Evolutionary conservation across 2,113 vertebrate species (phyloP).

Genomic region (Lontra canadensis): DNA sequence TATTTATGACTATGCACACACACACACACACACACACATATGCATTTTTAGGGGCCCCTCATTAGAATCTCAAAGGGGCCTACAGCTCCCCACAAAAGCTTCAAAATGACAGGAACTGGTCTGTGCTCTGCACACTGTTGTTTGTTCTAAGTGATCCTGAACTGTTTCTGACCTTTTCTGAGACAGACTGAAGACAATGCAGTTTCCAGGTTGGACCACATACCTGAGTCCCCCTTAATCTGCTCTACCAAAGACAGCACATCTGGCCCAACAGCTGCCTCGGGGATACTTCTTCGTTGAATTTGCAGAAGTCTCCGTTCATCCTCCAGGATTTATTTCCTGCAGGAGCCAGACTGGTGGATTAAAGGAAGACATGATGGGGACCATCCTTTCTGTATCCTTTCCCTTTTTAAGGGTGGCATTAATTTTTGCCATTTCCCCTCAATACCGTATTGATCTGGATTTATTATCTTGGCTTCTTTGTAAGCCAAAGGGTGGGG

Average conservation of each 20-base stretch:
- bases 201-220: neutral
- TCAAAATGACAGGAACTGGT: neutral
- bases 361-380: neutral
- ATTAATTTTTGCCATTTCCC: neutral
- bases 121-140: neutral
- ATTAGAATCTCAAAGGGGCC: neutral
- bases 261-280: neutral
- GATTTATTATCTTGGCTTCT: neutral
- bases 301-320: neutral
- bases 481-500: neutral
- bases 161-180: neutral
- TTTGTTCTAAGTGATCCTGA: constrained; percentile 6
- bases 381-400: neutral
- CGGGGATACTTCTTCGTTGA: neutral
- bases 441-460: neutral
- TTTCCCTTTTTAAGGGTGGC: neutral
- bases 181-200: neutral
- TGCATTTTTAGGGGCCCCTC: neutral
- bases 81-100: neutral
- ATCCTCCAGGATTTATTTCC: neutral
- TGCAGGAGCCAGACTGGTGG: neutral
- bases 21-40: neutral
- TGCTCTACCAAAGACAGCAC: neutral
- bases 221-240: neutral
- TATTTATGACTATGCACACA: neutral